Percentiles rank a stretch among this genome's conserved stretches.
Conservation (phyloP, 2,113 vertebrate species). For the Myiozetetes cayanensis region DNA sequence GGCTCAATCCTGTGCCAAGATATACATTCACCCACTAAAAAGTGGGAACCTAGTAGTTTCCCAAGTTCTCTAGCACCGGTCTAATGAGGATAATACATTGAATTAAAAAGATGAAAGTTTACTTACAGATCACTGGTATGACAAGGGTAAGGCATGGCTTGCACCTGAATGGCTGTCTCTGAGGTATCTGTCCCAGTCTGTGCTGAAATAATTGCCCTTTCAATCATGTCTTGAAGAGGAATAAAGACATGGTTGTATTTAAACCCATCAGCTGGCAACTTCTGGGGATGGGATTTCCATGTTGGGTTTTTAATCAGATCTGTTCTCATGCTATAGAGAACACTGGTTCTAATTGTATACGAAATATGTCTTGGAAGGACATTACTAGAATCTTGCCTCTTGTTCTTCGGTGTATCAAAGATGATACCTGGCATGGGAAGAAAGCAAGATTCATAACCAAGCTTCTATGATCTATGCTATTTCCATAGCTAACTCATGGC, state of each 20-base stretch:
- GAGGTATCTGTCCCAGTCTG: slow-evolving; percentile 52
- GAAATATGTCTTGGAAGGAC: slow-evolving; percentile 49
- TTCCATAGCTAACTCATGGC: neutral
- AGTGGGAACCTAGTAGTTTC: neutral
- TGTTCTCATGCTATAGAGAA: slow-evolving; percentile 73
- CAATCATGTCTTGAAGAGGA: slow-evolving; percentile 78
- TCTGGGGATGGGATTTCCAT: slow-evolving; percentile 75
- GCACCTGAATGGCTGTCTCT: slow-evolving; percentile 47
- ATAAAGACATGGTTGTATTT: slow-evolving; percentile 76
- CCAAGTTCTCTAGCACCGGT: neutral
- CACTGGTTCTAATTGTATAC: slow-evolving; percentile 70
- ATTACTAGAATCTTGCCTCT: neutral
- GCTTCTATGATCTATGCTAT: neutral
- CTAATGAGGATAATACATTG: neutral
- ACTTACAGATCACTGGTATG: slow-evolving; percentile 76
- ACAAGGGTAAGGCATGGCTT: slow-evolving; percentile 76
- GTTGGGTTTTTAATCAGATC: slow-evolving; percentile 67
- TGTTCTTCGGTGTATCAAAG: slow-evolving; percentile 21
- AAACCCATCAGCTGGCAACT: slow-evolving; percentile 67
- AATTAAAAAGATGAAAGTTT: neutral
- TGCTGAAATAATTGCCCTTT: slow-evolving; percentile 69
- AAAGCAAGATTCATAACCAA: neutral
- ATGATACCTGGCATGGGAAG: slow-evolving; percentile 61
- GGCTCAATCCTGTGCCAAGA: neutral
- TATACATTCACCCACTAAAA: neutral